Base-by-base conservation (phyloP, 2,888 invertebrate species). In the Zonitis immaculata region DNA sequence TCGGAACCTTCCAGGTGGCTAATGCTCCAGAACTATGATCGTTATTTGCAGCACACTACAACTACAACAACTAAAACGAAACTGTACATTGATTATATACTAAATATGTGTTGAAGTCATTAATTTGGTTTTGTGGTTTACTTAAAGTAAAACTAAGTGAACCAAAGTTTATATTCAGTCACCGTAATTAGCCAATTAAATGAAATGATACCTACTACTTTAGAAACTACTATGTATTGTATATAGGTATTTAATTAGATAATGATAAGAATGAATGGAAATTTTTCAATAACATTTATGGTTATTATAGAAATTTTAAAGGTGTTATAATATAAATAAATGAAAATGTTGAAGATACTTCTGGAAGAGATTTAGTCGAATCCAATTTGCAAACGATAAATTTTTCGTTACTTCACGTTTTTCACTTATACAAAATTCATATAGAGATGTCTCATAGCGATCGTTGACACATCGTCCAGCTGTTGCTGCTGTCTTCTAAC, bases 1-100 rank as follows among this genome's bases (percentile, higher is more conserved):
- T 65, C 58, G 57, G 59, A 65, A 56, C 58, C 60, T 64, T 64
- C 62, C 62, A 61, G 65, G 66, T 64, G 65, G 59, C 62, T 67
- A 67, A 65, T 66, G 68, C 65, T 56, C 59, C 57, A 58, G 64
- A 70, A 70, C 68, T 69, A 70, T 69, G 70, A 63, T 65, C 64
- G 63, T 69, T 67, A 70, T 58, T 65, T 62, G 58, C 58, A 66
- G 64, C 66, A 64, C 63, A 61, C 62, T 56, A 54, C 32, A 32
- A 32, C 35, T 35, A 39, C 18, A 2, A 39, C 6, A 5, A 39
- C 1, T 8, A 26, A 1, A 39, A 39, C 39, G 6, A 68, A n/a
- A 66, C 63, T 66, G 67, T 68, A 67, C 66, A 65, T 66, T 39
- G 48, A 39, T 43, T 14, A 42, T 51, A 50, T 49, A 56, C 56